Conservation (phyloP, 37 sponge, comb jelly and placozoan genomes). For the Mnemiopsis leidyi region DNA sequence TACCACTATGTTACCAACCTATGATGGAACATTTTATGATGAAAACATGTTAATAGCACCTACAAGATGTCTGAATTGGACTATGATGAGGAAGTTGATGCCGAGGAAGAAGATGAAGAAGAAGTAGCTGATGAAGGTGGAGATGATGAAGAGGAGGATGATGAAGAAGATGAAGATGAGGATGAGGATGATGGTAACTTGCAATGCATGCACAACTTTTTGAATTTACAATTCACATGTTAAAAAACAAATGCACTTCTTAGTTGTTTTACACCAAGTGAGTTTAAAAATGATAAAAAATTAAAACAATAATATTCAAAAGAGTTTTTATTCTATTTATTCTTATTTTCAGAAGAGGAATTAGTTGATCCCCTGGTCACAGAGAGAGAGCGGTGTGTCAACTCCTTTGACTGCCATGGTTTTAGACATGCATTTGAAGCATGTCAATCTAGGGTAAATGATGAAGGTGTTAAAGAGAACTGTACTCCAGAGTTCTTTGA, state of each 20-base stretch:
- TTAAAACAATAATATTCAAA: too few species aligned
- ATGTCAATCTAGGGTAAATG: background rate
- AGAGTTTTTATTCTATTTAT: too few species aligned
- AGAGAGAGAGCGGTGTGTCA: background rate
- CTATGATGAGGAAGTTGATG: background rate
- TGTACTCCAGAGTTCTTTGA: slow-evolving; percentile 52
- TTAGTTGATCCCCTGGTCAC: background rate
- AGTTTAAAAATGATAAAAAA: too few species aligned
- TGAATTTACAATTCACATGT: too few species aligned
- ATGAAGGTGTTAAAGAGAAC: slow-evolving; percentile 33
- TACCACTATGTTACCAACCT: too few species aligned
- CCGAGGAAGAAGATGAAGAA: background rate
- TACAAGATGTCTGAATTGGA: slow-evolving; percentile 3
- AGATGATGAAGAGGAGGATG: background rate
- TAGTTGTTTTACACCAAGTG: too few species aligned
- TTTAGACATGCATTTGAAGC: slow-evolving; percentile 14
- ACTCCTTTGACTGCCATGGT: background rate
- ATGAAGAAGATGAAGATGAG: slow-evolving; percentile 30
- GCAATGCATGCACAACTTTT: too few species aligned
- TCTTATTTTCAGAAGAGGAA: slow-evolving; percentile 18
- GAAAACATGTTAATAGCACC: too few species aligned
- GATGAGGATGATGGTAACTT: background rate
- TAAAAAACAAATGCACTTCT: too few species aligned
- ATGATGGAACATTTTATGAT: too few species aligned
- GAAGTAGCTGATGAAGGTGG: background rate